Evolutionary conservation across 2,888 invertebrate species (phyloP).

Genomic region (Drosophila seclusa): DNA sequence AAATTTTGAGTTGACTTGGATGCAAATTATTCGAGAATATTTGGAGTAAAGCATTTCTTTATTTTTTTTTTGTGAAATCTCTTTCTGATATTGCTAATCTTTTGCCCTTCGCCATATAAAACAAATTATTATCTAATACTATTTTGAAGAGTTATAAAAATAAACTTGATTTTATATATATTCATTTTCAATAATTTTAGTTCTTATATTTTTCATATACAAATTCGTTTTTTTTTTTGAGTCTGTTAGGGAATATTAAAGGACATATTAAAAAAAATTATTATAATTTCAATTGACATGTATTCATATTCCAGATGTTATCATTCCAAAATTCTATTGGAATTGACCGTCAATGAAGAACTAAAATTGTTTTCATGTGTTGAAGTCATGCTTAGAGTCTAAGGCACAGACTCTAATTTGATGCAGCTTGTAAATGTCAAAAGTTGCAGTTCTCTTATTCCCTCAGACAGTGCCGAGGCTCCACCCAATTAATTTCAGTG

Average conservation of each 20-base stretch:
- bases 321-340: not conserved
- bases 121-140: not conserved
- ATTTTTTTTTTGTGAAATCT: not conserved
- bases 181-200: not conserved
- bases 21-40: not conserved
- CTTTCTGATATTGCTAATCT: not conserved
- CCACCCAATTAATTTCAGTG: conserved; percentile 38
- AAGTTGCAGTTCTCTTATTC: conserved; percentile 15
- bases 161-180: not conserved
- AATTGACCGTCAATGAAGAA: not conserved
- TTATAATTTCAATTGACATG: not conserved
- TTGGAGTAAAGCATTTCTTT: not conserved
- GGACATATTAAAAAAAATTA: not conserved
- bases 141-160: not conserved
- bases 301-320: not conserved
- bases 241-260: not conserved
- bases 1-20: not conserved
- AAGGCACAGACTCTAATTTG: not conserved
- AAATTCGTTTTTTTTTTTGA: too few species aligned
- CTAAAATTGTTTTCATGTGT: not conserved
- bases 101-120: not conserved
- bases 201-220: too few species aligned
- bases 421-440: conserved; percentile 29
- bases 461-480: conserved; percentile 7
- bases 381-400: not conserved